Evolutionary conservation across 2,888 invertebrate species (phyloP), one percentile per base, ranked within the genome.

Genomic region (Pammene fasciana): DNA sequence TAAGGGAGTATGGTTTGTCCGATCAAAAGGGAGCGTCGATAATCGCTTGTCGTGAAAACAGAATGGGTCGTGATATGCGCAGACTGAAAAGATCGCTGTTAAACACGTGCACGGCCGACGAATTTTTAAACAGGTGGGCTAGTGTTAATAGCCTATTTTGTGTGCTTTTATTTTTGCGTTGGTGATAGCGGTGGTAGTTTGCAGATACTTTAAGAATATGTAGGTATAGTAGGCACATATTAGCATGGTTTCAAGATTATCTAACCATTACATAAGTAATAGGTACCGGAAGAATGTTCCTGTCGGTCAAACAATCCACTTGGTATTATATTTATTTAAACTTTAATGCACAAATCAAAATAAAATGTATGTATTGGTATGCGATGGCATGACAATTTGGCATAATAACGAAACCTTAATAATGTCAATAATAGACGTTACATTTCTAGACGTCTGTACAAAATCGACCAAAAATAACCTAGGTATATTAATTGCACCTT

Each of bases 111-210:
- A 90, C 73, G 73, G 82, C 77, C 77, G 79, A 77, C 80, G 82
- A 84, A 84, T 86, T 83, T 81, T 82, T 80, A 82, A 85, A 90
- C 90, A 91, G 90, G 90, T 91, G 90, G 86, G 80, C 80, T 77
- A 80, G 76, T 74, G 74, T 76, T 82, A 70, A 59, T 57, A 70
- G 65, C 54, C 52, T 38, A 54, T n/a, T 34, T 5, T 41, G 43
- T 55, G 62, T 38, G 59, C 13, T 62, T 56, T 62, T 62, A 55
- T 68, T 70, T 70, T 60, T 45, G 13, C 16, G 16, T 46, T 9
- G 36, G 55, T 55, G 54, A 60, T 36, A 48, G 4, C 18, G 11
- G 16, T 10, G 10, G 16, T 34, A 14, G 60, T 14, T 34, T 26
- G 26, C 46, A 36, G 13, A 34, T 11, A 50, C 50, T 18, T 18